phyloP scores from a whole-genome alignment of 2,797 vertebrate species.

The Tolypeutes matacus region DNA sequence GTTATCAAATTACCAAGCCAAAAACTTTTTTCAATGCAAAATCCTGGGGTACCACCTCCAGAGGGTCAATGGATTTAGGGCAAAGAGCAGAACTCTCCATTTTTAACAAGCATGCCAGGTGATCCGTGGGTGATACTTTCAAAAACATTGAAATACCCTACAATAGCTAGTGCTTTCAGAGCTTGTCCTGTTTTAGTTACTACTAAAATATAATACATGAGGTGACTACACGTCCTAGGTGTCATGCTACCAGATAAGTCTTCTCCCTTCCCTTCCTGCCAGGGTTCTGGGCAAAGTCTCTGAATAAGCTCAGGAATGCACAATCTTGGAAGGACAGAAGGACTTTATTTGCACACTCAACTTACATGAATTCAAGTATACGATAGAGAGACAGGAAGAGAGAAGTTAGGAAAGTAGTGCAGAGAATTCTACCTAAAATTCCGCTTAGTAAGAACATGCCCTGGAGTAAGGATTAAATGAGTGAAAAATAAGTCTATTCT shows the following conservation, averaged over 20 bases:
- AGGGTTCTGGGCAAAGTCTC: not conserved
- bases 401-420: not conserved
- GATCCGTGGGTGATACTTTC: not conserved
- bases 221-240: not conserved
- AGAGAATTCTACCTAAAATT: not conserved
- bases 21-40: not conserved
- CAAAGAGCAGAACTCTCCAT: not conserved
- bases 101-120: not conserved
- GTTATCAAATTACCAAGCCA: not conserved
- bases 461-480: not conserved
- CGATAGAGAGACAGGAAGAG: not conserved
- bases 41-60: not conserved
- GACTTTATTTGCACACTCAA: not conserved
- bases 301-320: not conserved
- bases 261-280: not conserved
- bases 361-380: not conserved
- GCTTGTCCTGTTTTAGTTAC: not conserved
- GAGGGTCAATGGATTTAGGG: not conserved
- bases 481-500: not conserved
- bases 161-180: not conserved
- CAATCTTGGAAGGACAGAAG: not conserved
- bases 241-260: not conserved
- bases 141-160: not conserved
- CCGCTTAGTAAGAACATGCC: too few species aligned
- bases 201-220: not conserved